Conservation (phyloP, 2,888 invertebrate species). For the Drosophila formosana region DNA sequence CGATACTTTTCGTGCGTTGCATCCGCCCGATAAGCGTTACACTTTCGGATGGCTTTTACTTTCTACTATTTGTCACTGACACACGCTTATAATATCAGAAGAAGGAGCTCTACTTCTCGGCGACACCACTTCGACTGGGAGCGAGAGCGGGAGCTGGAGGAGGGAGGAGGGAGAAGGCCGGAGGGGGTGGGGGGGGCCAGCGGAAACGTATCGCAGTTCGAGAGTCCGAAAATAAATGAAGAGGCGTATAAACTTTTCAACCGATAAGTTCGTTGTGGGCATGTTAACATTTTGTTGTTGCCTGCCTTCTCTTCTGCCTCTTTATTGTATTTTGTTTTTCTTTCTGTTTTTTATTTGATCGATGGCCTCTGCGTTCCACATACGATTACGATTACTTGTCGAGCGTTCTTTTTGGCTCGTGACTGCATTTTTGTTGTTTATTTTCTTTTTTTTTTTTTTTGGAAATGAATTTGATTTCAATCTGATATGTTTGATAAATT, state of each 20-base stretch:
- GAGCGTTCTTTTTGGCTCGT: constrained; percentile 54
- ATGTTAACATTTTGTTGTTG: constrained; percentile 40
- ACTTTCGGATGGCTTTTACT: constrained; percentile 56
- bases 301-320: not conserved
- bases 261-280: constrained; percentile 68
- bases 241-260: constrained; percentile 68
- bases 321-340: constrained; percentile 10
- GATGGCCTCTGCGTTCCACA: constrained; percentile 66
- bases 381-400: constrained; percentile 41
- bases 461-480: constrained; percentile 50
- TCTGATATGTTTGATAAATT: constrained; percentile 29
- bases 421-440: constrained; percentile 37
- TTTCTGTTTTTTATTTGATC: constrained; percentile 57
- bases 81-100: constrained; percentile 45
- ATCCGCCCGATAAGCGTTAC: constrained; percentile 61
- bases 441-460: constrained; percentile 24
- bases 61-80: constrained; percentile 59
- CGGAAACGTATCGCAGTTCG: constrained; percentile 38
- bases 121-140: not conserved
- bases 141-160: not conserved
- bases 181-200: constrained; percentile 5
- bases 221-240: constrained; percentile 62
- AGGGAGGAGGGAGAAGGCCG: not conserved
- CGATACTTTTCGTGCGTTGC: constrained; percentile 43
- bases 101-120: not conserved